Evolutionary conservation across 2,113 vertebrate species (phyloP).

Genomic region (Labeo rohita): DNA sequence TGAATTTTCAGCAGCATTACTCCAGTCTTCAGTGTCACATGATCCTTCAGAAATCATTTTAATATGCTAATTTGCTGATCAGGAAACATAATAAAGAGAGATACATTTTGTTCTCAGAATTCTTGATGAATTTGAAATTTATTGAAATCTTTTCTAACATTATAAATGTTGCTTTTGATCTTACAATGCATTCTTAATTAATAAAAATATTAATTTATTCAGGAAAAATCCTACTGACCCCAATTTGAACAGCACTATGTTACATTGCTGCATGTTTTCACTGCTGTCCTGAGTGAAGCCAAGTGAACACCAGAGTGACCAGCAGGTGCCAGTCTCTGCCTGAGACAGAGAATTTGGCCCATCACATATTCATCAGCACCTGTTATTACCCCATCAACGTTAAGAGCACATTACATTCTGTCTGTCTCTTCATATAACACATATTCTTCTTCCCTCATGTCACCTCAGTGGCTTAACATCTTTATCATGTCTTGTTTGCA

Average conservation of each 20-base stretch:
- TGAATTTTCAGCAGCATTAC: not conserved
- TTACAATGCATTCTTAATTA: not conserved
- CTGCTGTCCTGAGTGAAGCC: not conserved
- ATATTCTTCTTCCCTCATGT: not conserved
- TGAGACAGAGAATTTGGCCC: not conserved
- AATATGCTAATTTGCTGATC: too few species aligned
- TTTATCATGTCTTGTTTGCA: not conserved
- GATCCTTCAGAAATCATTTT: not conserved
- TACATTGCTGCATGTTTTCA: not conserved
- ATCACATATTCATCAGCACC: not conserved
- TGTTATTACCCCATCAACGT: slow-evolving; percentile 48
- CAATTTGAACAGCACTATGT: not conserved
- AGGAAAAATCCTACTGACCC: not conserved
- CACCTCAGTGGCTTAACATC: not conserved
- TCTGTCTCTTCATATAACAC: not conserved
- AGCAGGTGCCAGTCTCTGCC: slow-evolving; percentile 71
- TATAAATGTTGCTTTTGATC: not conserved
- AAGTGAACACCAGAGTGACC: slow-evolving; percentile 52
- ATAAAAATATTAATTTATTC: not conserved
- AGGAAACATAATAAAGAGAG: too few species aligned
- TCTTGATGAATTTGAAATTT: not conserved
- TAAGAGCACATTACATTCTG: not conserved
- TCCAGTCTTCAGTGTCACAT: not conserved
- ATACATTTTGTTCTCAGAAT: not conserved
- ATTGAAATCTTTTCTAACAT: not conserved